Evolutionary conservation across 2,797 vertebrate genomes (phyloP).

Genomic region (Neostethus bicornis): DNA sequence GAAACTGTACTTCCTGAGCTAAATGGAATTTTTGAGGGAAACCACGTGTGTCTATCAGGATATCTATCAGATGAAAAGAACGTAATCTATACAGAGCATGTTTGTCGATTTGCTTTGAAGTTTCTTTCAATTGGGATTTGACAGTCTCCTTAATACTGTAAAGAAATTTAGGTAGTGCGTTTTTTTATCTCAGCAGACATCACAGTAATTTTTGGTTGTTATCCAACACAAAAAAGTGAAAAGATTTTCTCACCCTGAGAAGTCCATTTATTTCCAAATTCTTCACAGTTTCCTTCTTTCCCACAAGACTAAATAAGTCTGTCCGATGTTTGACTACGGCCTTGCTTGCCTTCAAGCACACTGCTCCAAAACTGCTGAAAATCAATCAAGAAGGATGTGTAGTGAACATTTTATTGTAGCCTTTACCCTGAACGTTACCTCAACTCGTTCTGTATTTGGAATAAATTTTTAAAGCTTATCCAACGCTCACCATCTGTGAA

Average conservation of each 20-base stretch:
- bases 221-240: not conserved
- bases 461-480: conserved; percentile 18
- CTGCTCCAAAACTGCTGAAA: conserved; percentile 8
- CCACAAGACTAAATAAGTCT: conserved; percentile 11
- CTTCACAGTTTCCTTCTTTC: conserved; percentile 16
- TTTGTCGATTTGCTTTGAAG: not conserved
- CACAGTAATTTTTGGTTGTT: not conserved
- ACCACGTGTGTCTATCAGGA: not conserved
- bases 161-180: conserved; percentile 3
- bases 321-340: conserved; percentile 9
- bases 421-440: conserved; percentile 6
- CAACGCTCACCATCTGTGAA: conserved; percentile 10
- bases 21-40: not conserved
- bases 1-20: not conserved
- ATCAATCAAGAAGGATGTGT: conserved; percentile 35
- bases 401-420: conserved; percentile 25
- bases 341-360: conserved; percentile 2
- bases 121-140: conserved; percentile 1
- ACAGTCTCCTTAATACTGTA: not conserved
- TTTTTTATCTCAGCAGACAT: conserved; percentile 2
- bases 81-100: not conserved
- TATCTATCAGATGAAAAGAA: not conserved
- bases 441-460: not conserved
- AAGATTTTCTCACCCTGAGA: too few species aligned
- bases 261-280: not conserved